phyloP scores from a whole-genome alignment of 2,113 vertebrate species.

The Megaceryle maxima region DNA sequence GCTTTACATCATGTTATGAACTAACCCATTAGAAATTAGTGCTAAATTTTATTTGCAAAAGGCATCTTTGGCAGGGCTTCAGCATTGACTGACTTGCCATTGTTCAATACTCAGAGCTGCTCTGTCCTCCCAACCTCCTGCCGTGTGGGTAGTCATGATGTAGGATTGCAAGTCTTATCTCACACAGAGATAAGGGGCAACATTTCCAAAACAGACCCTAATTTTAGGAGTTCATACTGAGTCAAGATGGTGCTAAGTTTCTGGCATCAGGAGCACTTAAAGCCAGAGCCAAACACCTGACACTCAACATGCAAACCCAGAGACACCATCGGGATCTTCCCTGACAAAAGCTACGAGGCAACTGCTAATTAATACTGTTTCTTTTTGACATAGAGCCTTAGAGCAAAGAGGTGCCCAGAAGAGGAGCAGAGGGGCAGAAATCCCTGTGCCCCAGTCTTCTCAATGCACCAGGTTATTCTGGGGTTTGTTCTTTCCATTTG shows the following conservation, averaged over 20 bases:
- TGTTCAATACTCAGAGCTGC: neutral
- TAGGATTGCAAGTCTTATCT: neutral
- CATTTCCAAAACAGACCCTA: neutral
- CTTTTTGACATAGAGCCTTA: neutral
- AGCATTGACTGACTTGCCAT: slow-evolving; percentile 14
- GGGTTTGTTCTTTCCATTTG: neutral
- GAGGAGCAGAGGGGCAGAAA: neutral
- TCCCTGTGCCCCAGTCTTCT: neutral
- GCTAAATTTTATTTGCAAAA: slow-evolving; percentile 47
- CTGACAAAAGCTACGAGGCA: neutral
- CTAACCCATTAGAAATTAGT: slow-evolving; percentile 28
- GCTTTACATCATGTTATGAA: slow-evolving; percentile 15
- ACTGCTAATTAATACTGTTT: neutral
- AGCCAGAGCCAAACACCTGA: neutral
- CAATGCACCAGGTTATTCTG: neutral
- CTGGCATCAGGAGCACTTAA: neutral
- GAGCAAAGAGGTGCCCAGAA: neutral
- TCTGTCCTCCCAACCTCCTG: neutral
- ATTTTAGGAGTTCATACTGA: neutral
- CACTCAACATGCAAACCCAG: neutral
- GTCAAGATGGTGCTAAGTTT: neutral
- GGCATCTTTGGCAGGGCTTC: slow-evolving; percentile 34
- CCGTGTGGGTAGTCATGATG: neutral
- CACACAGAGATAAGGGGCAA: neutral
- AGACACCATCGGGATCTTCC: neutral